These are phyloP conservation scores for Podotricha telesiphe DNA, from an alignment of 2,888 invertebrate genomes.

Conservation along the genomic window DNA sequence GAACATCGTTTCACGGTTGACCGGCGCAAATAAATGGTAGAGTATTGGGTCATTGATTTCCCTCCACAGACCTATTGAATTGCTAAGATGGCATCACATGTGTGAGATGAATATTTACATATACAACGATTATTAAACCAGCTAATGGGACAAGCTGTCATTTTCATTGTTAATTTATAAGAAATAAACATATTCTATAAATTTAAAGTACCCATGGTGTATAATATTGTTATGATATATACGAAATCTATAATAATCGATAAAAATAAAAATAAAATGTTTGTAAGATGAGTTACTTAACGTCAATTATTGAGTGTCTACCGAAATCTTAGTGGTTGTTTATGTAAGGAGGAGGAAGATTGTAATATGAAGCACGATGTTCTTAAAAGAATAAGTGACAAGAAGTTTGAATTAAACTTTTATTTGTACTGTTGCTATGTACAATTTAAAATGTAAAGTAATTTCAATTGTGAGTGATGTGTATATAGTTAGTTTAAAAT, in stretches of 20 bases:
- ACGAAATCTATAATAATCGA: no score
- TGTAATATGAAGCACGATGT: no score
- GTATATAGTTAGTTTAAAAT: background rate
- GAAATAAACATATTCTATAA: no score
- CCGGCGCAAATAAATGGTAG: slow-evolving; percentile 48
- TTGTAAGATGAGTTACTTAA: no score
- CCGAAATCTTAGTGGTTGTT: no score
- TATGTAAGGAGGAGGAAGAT: no score
- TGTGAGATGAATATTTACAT: slow-evolving; percentile 74
- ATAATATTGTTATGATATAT: no score
- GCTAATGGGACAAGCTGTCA: slow-evolving; percentile 52
- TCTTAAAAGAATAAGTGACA: no score
- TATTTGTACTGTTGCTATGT: background rate
- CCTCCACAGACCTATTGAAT: slow-evolving; percentile 68
- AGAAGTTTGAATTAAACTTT: background rate
- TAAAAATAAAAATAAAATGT: no score
- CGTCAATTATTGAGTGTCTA: no score
- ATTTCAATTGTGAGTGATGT: background rate
- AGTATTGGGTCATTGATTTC: slow-evolving; percentile 66
- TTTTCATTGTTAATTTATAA: no score
- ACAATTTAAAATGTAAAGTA: background rate
- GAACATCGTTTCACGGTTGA: slow-evolving; percentile 46
- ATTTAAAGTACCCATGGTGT: background rate
- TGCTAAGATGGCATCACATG: slow-evolving; percentile 62
- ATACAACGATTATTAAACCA: slow-evolving; percentile 67